Conservation (phyloP, 2,113 vertebrate species). For the Okapia johnstoni region DNA sequence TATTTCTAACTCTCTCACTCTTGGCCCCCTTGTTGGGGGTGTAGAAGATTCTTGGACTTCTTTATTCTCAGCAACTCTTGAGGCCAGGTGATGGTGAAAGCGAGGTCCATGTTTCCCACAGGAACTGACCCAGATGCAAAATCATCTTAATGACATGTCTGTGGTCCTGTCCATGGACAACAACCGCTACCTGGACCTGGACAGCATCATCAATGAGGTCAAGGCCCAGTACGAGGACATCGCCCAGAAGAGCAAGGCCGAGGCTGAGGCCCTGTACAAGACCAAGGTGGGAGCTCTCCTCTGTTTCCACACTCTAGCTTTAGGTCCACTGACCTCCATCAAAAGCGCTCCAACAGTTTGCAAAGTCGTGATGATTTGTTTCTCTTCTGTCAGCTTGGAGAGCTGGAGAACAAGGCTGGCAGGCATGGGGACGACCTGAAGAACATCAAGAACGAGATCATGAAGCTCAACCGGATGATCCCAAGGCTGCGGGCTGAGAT, state of each 20-base stretch:
- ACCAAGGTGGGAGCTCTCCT: not conserved
- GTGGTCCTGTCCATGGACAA: not conserved
- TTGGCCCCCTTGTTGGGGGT: not conserved
- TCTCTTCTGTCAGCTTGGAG: constrained; percentile 76
- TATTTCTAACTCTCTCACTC: not conserved
- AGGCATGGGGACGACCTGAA: not conserved
- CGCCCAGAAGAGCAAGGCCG: not conserved
- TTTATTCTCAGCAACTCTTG: not conserved
- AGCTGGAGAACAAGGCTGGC: not conserved
- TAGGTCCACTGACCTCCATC: not conserved
- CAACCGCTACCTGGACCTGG: not conserved
- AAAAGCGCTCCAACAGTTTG: not conserved
- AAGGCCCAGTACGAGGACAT: not conserved
- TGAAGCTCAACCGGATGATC: not conserved
- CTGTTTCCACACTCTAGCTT: not conserved
- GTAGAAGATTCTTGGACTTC: not conserved
- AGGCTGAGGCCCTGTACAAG: not conserved
- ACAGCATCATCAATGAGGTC: not conserved
- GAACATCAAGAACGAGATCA: not conserved
- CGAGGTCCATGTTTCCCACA: not conserved
- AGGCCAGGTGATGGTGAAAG: not conserved
- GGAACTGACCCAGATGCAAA: not conserved
- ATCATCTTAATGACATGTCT: not conserved
- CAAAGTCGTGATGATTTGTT: not conserved
- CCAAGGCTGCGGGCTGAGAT: not conserved